These are phyloP conservation scores for Eubasilissa regina DNA, from an alignment of 1,140 invertebrate genomes.

Conservation along the genomic window DNA sequence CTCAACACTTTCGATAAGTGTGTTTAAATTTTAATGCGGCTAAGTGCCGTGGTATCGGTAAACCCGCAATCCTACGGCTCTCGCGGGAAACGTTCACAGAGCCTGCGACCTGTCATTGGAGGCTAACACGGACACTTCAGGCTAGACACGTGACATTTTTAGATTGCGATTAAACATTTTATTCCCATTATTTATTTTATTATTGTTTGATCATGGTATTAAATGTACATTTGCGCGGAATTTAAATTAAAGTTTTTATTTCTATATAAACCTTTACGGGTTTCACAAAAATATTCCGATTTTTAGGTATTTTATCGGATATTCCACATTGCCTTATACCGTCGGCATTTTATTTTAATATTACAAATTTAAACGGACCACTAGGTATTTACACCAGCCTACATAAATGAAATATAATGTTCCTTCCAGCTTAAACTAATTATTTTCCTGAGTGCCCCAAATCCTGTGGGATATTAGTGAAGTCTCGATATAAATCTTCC, in stretches of 20 bases:
- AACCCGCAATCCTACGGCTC: constrained; percentile 13
- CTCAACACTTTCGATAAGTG: constrained; percentile 28
- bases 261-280: too few species aligned
- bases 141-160: too few species aligned
- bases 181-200: too few species aligned
- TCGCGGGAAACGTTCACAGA: constrained; percentile 1
- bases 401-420: constrained; percentile 19
- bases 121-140: too few species aligned
- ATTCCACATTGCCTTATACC: too few species aligned
- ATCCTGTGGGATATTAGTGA: constrained; percentile 4
- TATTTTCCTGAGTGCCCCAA: constrained; percentile 19
- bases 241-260: too few species aligned
- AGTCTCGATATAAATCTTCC: constrained; percentile 9
- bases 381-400: constrained; percentile 22
- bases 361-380: constrained; percentile 25
- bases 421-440: constrained; percentile 26
- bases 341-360: constrained; percentile 14
- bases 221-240: too few species aligned
- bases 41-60: constrained; percentile 3
- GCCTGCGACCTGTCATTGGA: too few species aligned
- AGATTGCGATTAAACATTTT: too few species aligned
- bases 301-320: too few species aligned
- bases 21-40: constrained; percentile 28
- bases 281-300: too few species aligned
- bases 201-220: too few species aligned